Percentiles rank a stretch among this genome's conserved stretches.
Conservation (phyloP, 2,113 vertebrate genomes). For the Dolichallabes microphthalmus region DNA sequence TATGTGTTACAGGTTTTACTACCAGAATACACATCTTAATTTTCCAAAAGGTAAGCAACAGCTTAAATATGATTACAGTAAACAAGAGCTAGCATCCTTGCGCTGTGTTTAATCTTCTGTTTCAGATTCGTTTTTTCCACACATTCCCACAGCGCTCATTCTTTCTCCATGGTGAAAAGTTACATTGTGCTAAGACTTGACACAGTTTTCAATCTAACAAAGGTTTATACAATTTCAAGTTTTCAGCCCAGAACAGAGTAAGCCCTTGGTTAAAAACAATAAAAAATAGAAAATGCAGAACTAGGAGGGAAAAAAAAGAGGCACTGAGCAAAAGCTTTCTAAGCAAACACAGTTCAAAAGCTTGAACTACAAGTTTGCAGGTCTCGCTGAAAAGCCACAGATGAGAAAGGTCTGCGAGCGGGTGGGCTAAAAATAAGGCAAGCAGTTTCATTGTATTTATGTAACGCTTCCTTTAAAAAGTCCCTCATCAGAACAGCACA, state of each 20-base stretch:
- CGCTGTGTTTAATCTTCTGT: constrained; percentile 8
- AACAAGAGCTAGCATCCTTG: not conserved
- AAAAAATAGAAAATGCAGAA: constrained; percentile 8
- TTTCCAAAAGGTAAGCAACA: constrained; percentile 6
- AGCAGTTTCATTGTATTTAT: constrained; percentile 56
- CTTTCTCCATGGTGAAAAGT: not conserved
- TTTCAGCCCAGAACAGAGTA: not conserved
- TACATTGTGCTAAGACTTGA: constrained; percentile 10
- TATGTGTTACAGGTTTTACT: not conserved
- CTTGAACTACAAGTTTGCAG: constrained; percentile 44
- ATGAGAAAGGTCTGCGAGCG: constrained; percentile 49
- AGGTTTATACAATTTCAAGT: not conserved
- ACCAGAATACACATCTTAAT: not conserved
- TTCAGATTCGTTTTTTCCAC: constrained; percentile 11
- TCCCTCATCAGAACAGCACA: constrained; percentile 46
- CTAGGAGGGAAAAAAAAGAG: constrained; percentile 12
- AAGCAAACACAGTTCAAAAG: constrained; percentile 33
- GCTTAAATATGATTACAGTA: not conserved
- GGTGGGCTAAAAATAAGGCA: constrained; percentile 52
- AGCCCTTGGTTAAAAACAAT: not conserved
- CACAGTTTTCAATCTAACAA: not conserved
- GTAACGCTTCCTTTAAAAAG: constrained; percentile 57
- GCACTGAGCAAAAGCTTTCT: constrained; percentile 23
- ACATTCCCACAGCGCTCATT: not conserved
- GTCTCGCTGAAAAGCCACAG: constrained; percentile 47